Evolutionary conservation across 2,797 vertebrate species (phyloP).

Genomic region (Lerista edwardsae): DNA sequence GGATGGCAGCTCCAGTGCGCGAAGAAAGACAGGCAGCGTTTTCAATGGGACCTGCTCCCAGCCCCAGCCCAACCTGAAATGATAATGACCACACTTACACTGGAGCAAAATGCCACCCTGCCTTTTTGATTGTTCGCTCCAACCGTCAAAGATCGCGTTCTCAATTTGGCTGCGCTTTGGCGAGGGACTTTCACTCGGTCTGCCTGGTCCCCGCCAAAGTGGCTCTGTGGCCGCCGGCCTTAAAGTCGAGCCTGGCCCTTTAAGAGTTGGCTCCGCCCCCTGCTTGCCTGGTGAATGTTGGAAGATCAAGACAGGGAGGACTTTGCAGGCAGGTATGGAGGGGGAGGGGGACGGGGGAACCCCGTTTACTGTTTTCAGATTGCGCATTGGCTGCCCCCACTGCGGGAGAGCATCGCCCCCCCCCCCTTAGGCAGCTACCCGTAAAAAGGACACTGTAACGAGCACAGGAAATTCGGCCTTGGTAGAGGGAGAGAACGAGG

Average conservation of each 20-base stretch:
- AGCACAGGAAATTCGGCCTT: neutral
- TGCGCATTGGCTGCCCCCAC: too few species aligned
- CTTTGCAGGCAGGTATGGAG: conserved; percentile 7
- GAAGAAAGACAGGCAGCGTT: too few species aligned
- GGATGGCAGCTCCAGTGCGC: neutral
- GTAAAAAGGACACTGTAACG: neutral
- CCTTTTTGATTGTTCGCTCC: too few species aligned
- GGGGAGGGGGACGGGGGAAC: too few species aligned
- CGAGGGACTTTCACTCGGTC: too few species aligned
- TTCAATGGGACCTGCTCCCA: neutral
- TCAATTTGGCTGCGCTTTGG: too few species aligned
- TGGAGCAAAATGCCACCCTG: neutral
- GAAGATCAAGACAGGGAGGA: neutral
- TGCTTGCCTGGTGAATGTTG: neutral
- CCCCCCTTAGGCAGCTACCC: too few species aligned
- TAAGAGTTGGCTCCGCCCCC: conserved; percentile 47
- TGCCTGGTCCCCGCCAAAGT: neutral
- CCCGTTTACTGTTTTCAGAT: too few species aligned
- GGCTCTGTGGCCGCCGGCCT: neutral
- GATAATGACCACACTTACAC: neutral
- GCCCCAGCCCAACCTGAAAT: neutral
- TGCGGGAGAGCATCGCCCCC: too few species aligned
- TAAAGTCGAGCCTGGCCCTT: conserved; percentile 27
- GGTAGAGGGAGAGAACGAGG: neutral
- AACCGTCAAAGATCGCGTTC: too few species aligned